Base-by-base conservation (phyloP, 2,797 vertebrate species). In the Myripristis jacobus region DNA sequence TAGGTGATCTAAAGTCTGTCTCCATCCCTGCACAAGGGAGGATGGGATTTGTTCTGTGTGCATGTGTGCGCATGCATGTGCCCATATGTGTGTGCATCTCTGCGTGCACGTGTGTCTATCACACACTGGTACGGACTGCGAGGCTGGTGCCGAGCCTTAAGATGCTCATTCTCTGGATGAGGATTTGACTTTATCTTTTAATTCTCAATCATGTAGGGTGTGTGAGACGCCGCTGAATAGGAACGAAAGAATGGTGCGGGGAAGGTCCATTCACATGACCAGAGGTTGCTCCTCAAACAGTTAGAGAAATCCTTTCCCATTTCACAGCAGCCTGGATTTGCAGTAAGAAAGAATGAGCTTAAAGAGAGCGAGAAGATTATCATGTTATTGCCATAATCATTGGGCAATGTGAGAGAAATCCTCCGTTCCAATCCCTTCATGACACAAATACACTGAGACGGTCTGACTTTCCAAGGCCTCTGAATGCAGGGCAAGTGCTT, bases 341-440 rank as follows among this genome's bases (percentile, higher is more conserved):
- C 58, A 21, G 46, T 10, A 41, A 64, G 75, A 79, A 75, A 84
- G 69, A 89, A 87, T 81, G 55, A 80, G 80, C 80, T 84, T 85
- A 84, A 86, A 75, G 65, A 59, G 70, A 87, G 77, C n/a, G 29
- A 63, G 61, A 50, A 89, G 86, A 90, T 89, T 90, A 88, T 88
- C 63, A 78, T 85, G 83, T 86, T 91, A 87, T 85, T 89, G 87
- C 76, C 79, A 74, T 83, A 87, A 87, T 89, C 83, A 75, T 79
- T 72, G 73, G 11, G 85, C 80, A 84, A 82, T 70, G 79, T 82
- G 79, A 84, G 76, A 84, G 76, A 89, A 89, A 91, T 87, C 81
- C 80, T 52, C 48, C 24, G 2, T 55, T 82, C 63, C 77, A 81
- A 81, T 88, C 80, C 83, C 65, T 66, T 81, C 55, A 21, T 75